phyloP scores from a whole-genome alignment of 2,113 vertebrate species.

The Onychostoma macrolepis region DNA sequence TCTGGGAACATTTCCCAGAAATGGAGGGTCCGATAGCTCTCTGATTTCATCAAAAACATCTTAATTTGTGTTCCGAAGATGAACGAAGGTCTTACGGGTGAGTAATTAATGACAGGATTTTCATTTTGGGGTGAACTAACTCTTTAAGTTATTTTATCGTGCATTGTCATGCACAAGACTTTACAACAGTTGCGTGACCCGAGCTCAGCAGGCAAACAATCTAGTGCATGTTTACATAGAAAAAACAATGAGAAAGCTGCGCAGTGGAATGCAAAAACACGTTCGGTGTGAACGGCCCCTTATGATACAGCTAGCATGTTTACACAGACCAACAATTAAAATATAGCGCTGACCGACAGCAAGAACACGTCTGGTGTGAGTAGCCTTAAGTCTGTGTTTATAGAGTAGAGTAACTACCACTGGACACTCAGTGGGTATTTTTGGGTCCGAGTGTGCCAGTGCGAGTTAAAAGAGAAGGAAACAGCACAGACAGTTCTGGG shows the following conservation, averaged over 20 bases:
- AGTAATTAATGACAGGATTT: no score
- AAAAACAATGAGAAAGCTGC: neutral
- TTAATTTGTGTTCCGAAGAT: no score
- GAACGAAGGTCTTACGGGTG: no score
- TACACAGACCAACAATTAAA: neutral
- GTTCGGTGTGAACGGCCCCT: neutral
- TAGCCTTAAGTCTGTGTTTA: neutral
- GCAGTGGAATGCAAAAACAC: neutral
- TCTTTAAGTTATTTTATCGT: neutral
- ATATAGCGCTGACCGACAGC: neutral
- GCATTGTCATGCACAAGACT: neutral
- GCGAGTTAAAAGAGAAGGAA: neutral
- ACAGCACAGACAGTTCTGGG: neutral
- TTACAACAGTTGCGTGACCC: neutral
- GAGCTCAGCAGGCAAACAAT: neutral
- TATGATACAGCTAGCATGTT: neutral
- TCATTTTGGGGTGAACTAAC: no score
- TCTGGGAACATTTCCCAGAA: no score
- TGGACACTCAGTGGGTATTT: neutral
- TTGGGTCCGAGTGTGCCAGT: neutral
- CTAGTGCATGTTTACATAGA: neutral
- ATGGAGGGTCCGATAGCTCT: no score
- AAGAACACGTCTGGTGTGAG: neutral
- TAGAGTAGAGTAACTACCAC: neutral
- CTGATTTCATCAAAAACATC: no score